These are phyloP conservation scores for Psilopsiagon aymara DNA, from an alignment of 2,113 vertebrate species.

Conservation along the genomic window DNA sequence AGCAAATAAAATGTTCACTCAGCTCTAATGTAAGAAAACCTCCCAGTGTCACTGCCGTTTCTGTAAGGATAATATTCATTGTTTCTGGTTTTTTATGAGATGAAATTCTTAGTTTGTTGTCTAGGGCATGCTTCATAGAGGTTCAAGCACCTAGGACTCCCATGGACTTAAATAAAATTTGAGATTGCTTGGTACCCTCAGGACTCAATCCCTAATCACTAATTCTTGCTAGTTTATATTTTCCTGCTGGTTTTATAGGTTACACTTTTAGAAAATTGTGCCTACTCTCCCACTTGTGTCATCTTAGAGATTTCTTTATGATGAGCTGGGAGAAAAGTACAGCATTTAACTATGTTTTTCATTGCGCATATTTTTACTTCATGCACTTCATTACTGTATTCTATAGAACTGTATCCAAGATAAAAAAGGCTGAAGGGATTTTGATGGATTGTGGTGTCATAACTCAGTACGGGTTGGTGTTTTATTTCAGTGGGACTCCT, in stretches of 20 bases:
- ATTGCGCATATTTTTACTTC: neutral
- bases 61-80: neutral
- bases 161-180: neutral
- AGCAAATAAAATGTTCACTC: conserved; percentile 19
- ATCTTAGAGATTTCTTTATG: neutral
- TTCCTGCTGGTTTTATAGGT: neutral
- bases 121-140: neutral
- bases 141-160: neutral
- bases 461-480: neutral
- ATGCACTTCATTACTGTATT: neutral
- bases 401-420: conserved; percentile 8
- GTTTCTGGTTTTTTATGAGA: neutral
- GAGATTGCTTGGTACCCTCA: neutral
- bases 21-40: neutral
- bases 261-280: neutral
- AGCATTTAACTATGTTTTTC: neutral
- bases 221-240: neutral
- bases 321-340: neutral
- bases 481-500: neutral
- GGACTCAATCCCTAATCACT: neutral
- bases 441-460: neutral
- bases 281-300: neutral
- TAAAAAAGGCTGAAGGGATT: neutral
- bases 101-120: neutral
- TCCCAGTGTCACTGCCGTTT: neutral